Base-by-base conservation (phyloP, 2,888 invertebrate species). In the Argynnis bischoffii region DNA sequence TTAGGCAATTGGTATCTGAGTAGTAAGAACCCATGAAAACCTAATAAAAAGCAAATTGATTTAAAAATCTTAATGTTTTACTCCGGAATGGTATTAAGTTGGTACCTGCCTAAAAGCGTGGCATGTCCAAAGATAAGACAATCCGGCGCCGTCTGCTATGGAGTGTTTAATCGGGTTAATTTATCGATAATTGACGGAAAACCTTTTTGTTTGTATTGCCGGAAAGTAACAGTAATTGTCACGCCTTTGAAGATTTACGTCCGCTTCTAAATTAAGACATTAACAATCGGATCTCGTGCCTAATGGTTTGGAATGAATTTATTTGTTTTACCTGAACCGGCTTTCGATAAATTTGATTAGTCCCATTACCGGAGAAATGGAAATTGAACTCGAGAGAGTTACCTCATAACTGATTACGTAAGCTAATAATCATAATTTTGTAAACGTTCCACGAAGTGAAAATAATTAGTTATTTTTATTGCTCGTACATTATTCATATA, bases 201-300 rank as follows among this genome's bases (percentile, higher is more conserved):
- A 86, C 90, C 92, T 92, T 92, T 92, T 91, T 91, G 91, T 92
- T 92, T 91, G 92, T 90, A 89, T 87, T 89, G 89, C 88, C 87
- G 90, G 92, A 84, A 91, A 92, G 90, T 90, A 92, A 92, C 92
- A 92, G 92, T 90, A 90, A 92, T 92, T 92, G 92, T 92, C 92
- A 92, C 92, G 92, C 92, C 92, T 92, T 90, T 90, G 89, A 92
- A 91, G 92, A 92, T 92, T 92, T 92, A 92, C 92, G 92, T 89
- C 85, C 91, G 90, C 89, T 90, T 89, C 91, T 89, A 92, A 92
- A 92, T 92, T 91, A 90, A 92, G 92, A 91, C 92, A 92, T 92
- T 90, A 92, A 91, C 90, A 92, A 88, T 89, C 88, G 84, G 86
- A 90, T 90, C 89, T 92, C 86, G 90, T 92, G 91, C 91, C 90